phyloP scores from a whole-genome alignment of 2,113 vertebrate species.

The Anarhynchus alexandrinus region DNA sequence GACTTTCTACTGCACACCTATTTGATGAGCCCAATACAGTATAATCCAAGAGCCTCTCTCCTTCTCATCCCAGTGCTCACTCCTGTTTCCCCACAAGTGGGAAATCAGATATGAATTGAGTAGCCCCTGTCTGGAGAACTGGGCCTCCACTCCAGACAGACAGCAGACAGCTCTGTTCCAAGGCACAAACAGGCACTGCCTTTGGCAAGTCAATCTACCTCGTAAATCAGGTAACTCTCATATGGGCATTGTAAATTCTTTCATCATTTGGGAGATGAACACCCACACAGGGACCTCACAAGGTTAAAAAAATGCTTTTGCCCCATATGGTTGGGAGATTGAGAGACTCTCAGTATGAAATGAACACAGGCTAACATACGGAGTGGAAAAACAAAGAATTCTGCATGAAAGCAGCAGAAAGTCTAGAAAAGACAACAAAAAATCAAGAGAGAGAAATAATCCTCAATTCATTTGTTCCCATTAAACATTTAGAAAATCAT shows the following conservation, averaged over 20 bases:
- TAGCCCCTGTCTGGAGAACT: background rate
- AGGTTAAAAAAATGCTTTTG: background rate
- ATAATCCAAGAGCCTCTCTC: background rate
- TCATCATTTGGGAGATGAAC: background rate
- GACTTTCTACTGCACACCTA: background rate
- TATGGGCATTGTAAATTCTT: background rate
- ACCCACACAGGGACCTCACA: background rate
- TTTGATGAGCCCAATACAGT: background rate
- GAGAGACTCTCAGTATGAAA: background rate
- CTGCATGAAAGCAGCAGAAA: background rate
- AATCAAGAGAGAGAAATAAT: background rate
- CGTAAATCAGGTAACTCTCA: rapidly evolving
- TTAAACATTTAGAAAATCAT: background rate
- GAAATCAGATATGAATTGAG: background rate
- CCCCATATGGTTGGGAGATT: background rate
- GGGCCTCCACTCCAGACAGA: background rate
- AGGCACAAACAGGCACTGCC: background rate
- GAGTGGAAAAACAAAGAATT: background rate
- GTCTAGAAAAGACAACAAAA: background rate
- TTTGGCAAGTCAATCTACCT: background rate
- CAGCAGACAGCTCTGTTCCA: background rate
- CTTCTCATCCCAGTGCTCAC: background rate
- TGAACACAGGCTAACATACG: background rate
- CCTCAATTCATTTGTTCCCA: background rate
- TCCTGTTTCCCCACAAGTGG: background rate